Evolutionary conservation across 2,113 vertebrate species (phyloP), one percentile per base, ranked within the genome.

Genomic region (Plectropomus leopardus): DNA sequence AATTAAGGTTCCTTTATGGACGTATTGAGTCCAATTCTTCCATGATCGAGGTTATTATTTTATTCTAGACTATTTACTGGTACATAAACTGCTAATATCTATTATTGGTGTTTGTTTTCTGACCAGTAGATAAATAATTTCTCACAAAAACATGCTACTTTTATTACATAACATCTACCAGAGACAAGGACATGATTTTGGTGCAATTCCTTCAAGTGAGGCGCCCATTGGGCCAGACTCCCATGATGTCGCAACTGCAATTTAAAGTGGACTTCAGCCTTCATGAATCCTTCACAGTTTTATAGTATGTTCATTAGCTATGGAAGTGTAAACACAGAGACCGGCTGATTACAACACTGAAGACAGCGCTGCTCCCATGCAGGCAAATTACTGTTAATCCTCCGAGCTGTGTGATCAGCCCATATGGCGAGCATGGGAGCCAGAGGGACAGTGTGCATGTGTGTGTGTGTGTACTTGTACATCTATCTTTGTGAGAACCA

Each of bases 241-340:
- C 17, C 4, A 0, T 36, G 3, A 50, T 51, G 24, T 63, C 28
- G 58, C 3, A 2, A 32, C 10, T 67, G 36, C 17, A 65, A 7
- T 21, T 50, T 32, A 14, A 48, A 13, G 36, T 83, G 87, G 71
- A 90, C 88, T 90, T 92, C 61, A 58, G 9, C 47, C 74, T 24
- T 7, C 54, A 36, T 21, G 34, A 70, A 24, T 21, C 30, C 4
- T 10, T 68, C 28, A 28, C 0, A 0, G 40, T 45, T 90, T 90
- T 85, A 89, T 68, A 13, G 71, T 26, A 7, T 13, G 75, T 50
- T 60, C 64, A 80, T 85, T 80, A 73, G 50, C 28, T 19, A 16
- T 34, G 45, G 60, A 76, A 84, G n/a, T 75, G 87, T 92, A 83
- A 92, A 90, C 79, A 89, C 2, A 11, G 19, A 9, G 16, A 72